These are phyloP conservation scores for Drosophila dives DNA, from an alignment of 2,888 invertebrate species.

Conservation along the genomic window DNA sequence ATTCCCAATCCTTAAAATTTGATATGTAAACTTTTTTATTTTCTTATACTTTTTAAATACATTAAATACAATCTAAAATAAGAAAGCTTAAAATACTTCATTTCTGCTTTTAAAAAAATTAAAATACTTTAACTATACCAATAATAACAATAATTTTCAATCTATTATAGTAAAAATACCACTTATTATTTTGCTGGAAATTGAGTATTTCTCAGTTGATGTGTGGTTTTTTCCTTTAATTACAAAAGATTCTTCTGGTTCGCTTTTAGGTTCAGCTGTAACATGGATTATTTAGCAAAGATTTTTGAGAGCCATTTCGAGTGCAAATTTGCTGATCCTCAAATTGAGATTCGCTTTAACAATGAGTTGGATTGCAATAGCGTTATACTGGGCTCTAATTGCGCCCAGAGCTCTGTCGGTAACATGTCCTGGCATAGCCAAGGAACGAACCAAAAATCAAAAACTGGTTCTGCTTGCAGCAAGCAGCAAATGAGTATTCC, in stretches of 20 bases:
- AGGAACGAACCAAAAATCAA: background rate
- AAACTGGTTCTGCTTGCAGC: background rate
- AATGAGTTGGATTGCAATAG: slow-evolving; percentile 18
- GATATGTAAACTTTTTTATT: background rate
- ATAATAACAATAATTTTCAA: background rate
- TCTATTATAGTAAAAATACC: background rate
- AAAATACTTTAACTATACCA: too few relatives aligned
- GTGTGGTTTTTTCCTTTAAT: background rate
- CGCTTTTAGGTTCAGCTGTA: slow-evolving; percentile 25
- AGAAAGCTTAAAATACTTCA: too few relatives aligned
- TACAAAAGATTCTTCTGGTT: background rate
- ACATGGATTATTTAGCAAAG: slow-evolving; percentile 3
- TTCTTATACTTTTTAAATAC: background rate
- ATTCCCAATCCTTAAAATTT: background rate
- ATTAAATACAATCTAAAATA: background rate
- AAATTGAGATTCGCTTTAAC: slow-evolving; percentile 54
- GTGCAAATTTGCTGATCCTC: slow-evolving; percentile 64
- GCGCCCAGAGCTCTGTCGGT: background rate
- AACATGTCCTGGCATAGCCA: background rate
- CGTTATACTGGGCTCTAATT: background rate
- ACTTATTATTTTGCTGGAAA: background rate
- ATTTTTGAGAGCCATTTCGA: slow-evolving; percentile 22
- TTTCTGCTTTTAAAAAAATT: too few relatives aligned
- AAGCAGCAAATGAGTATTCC: background rate
- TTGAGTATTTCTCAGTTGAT: background rate